phyloP scores from a whole-genome alignment of 1,140 invertebrate genomes.

The Mercenaria mercenaria region DNA sequence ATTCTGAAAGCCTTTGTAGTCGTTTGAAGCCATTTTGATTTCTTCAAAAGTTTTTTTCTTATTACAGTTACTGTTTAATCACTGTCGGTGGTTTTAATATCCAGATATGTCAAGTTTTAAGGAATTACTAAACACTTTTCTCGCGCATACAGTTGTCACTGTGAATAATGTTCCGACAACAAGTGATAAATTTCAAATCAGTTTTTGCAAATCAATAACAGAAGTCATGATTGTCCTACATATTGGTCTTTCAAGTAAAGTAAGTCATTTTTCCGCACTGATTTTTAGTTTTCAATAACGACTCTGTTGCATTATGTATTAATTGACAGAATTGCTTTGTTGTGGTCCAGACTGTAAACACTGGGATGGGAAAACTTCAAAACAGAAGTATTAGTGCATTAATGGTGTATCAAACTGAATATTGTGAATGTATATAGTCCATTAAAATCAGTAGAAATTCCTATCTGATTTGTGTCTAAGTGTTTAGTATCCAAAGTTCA shows the following conservation, averaged over 20 bases:
- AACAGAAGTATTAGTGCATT: background rate
- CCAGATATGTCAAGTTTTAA: no score
- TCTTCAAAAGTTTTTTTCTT: background rate
- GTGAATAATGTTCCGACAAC: background rate
- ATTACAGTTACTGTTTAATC: background rate
- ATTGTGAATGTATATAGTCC: background rate
- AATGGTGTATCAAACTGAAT: background rate
- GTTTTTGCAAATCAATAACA: background rate
- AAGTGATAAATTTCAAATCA: background rate
- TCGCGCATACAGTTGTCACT: background rate
- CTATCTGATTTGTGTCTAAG: background rate
- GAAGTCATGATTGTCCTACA: no score
- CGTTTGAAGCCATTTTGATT: slow-evolving; percentile 4
- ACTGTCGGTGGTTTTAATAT: background rate
- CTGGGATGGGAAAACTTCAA: background rate
- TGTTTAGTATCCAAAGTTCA: background rate
- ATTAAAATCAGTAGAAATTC: background rate
- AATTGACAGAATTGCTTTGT: background rate
- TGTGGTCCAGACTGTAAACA: background rate
- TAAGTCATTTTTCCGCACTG: background rate
- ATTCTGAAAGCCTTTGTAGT: slow-evolving; percentile 7
- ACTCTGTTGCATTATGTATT: background rate
- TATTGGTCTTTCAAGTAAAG: no score
- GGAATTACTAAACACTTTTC: background rate
- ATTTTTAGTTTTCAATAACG: background rate